A percentile compares a stretch with the other conserved stretches of the same genome.
Conservation (phyloP, 2,797 vertebrate species). For the Vespertilio murinus region DNA sequence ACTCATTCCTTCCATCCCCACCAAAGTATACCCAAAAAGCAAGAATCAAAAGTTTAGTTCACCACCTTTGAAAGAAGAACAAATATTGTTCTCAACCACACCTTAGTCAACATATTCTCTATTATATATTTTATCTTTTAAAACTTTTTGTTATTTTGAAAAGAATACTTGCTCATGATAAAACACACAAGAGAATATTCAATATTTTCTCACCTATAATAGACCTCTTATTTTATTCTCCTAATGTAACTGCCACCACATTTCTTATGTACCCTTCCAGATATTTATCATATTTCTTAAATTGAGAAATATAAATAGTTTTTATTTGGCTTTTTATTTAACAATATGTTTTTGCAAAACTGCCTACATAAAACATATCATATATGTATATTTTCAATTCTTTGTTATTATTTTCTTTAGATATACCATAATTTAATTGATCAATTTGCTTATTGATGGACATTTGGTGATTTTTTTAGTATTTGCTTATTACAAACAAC, state of each 20-base stretch:
- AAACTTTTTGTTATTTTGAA: conserved; percentile 32
- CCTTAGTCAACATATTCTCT: not conserved
- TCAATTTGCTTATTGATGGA: not conserved
- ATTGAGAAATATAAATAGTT: not conserved
- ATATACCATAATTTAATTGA: conserved; percentile 16
- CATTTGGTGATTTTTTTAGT: not conserved
- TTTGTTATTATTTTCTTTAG: not conserved
- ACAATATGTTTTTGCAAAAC: not conserved
- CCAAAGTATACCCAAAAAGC: not conserved
- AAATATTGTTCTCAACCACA: not conserved
- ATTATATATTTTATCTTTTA: conserved; percentile 10
- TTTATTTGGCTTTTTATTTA: conserved; percentile 1
- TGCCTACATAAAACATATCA: not conserved
- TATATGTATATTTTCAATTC: not conserved
- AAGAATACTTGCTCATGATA: not conserved
- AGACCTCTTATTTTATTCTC: not conserved
- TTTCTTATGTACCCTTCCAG: not conserved
- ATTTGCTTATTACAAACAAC: not conserved
- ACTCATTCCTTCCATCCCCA: not conserved
- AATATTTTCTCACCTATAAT: not conserved
- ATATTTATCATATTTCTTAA: conserved; percentile 1
- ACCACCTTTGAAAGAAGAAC: not conserved
- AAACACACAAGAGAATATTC: not conserved
- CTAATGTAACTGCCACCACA: not conserved
- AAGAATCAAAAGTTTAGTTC: not conserved